Conservation (phyloP, 2,888 invertebrate genomes). For the Emmelina monodactyla region DNA sequence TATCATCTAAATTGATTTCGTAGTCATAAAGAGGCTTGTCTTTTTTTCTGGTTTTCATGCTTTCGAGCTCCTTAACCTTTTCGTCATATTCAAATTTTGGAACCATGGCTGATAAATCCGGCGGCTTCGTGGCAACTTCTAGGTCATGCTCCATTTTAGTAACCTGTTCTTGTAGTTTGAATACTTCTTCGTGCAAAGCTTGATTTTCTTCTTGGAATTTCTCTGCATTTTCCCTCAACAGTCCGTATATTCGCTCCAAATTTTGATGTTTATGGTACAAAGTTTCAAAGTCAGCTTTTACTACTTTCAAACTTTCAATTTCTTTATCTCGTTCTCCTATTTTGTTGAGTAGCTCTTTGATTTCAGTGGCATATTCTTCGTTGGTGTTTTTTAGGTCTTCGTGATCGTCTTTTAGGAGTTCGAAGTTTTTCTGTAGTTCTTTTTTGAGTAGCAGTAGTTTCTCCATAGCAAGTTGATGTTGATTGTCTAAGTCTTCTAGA, state of each 20-base stretch:
- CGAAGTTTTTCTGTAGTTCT: slow-evolving; percentile 60
- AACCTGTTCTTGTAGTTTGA: slow-evolving; percentile 53
- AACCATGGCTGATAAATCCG: slow-evolving; percentile 32
- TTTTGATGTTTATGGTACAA: slow-evolving; percentile 54
- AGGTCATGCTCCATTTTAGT: slow-evolving; percentile 53
- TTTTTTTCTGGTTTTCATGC: slow-evolving; percentile 34
- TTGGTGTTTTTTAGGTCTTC: slow-evolving; percentile 51
- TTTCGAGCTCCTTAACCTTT: slow-evolving; percentile 36
- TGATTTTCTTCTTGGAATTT: slow-evolving; percentile 63
- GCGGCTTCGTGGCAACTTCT: slow-evolving; percentile 35
- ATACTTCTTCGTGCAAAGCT: slow-evolving; percentile 58
- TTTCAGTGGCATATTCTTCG: slow-evolving; percentile 48
- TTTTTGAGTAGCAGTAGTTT: slow-evolving; percentile 61
- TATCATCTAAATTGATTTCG: slow-evolving; percentile 57
- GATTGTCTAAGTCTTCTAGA: slow-evolving; percentile 76
- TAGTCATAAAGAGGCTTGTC: slow-evolving; percentile 38
- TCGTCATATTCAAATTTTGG: slow-evolving; percentile 44
- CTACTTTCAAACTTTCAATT: slow-evolving; percentile 27
- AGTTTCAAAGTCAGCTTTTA: slow-evolving; percentile 41
- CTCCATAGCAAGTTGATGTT: slow-evolving; percentile 75
- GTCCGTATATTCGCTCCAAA: slow-evolving; percentile 47
- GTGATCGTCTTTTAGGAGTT: slow-evolving; percentile 51
- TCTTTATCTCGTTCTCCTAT: slow-evolving; percentile 53
- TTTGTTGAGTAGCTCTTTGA: slow-evolving; percentile 40
- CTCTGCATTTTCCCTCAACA: slow-evolving; percentile 53